Base-by-base conservation (phyloP, 92 coral and sea anemone genomes). In the Epizoanthus fatuus region DNA sequence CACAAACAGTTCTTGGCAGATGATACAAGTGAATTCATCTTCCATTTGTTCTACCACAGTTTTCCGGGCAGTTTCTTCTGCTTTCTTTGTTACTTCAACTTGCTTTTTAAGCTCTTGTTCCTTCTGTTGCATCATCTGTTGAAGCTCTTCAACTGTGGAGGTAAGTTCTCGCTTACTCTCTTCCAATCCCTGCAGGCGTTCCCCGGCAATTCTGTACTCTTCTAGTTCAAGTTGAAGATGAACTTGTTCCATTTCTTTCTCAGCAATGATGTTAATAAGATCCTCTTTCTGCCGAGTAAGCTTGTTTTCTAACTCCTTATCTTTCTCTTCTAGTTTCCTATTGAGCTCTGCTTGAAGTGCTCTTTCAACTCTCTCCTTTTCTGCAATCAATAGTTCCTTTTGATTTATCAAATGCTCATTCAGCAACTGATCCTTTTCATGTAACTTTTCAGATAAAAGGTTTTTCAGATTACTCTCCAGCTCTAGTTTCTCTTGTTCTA, bases 21-120 rank as follows among this genome's bases (percentile, higher is more conserved):
- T 88, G 35, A 97, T 95, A 79, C 99, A 97, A 29, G 96, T 91
- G 74, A 97, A 97, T 75, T 97, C 99, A 69, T 97, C 99, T 76
- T 97, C 99, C 99, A 97, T 97, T 90, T 95, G 91, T 80, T 97
- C 98, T 7, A 97, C 94, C 13, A 97, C 93, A 29, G 91, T 86
- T 74, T 95, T 96, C 47, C 97, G 84, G 10, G 98, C 95, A 65
- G 81, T 83, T 67, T 95, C 96, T 57, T 95, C 95, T 1, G 98
- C 99, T 69, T 93, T 95, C 81, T 88, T 97, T 13, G 99, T 97
- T 32, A 93, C 94, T 49, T 97, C 98, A 38, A 88, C 90, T 64
- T 97, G 99, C 45, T 95, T 90, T 17, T 81, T 86, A 17, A 97
- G 86, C 35, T 91, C 95, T 72, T 87, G 84, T 7, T 95, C 95